Conservation (phyloP, 30 jellyfish, hydroid and myxozoan genomes). For the Euphysa ruthae region DNA sequence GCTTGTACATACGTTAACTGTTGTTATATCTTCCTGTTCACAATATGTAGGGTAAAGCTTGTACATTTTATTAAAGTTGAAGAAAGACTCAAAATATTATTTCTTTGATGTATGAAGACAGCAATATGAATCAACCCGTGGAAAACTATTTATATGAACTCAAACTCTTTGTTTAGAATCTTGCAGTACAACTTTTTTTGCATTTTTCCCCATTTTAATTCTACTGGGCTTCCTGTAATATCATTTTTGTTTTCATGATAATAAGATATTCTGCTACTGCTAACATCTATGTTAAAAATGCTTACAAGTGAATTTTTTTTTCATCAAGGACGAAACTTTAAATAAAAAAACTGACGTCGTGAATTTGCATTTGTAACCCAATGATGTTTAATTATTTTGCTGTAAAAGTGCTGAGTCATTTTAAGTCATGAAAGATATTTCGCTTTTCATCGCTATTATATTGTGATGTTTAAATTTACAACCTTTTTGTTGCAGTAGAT, state of each 20-base stretch:
- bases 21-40: not conserved
- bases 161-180: not conserved
- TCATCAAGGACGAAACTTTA: too few species aligned
- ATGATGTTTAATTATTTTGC: too few species aligned
- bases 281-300: too few species aligned
- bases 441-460: too few species aligned
- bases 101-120: not conserved
- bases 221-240: conserved; percentile 2
- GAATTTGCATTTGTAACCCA: too few species aligned
- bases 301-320: too few species aligned
- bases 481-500: too few species aligned
- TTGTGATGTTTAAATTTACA: too few species aligned
- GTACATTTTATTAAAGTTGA: not conserved
- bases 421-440: too few species aligned
- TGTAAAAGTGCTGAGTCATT: too few species aligned
- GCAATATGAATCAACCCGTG: not conserved
- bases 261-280: not conserved
- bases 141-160: not conserved
- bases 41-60: not conserved
- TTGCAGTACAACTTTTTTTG: not conserved
- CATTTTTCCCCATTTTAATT: not conserved
- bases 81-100: not conserved
- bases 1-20: too few species aligned
- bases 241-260: not conserved
- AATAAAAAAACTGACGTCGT: too few species aligned